phyloP scores from a whole-genome alignment of 2,797 vertebrate genomes.

The Pagetopsis macropterus region DNA sequence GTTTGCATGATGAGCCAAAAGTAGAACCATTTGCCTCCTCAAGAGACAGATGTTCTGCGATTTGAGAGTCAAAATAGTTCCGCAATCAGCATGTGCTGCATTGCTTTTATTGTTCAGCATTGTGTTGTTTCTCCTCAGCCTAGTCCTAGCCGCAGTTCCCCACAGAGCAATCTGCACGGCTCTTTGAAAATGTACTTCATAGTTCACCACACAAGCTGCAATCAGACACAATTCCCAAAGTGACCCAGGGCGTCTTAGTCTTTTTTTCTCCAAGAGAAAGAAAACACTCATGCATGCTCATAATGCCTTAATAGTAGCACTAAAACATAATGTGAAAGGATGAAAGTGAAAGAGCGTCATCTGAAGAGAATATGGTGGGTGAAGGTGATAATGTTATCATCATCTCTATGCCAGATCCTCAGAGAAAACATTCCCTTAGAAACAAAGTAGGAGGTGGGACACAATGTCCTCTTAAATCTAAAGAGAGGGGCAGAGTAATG shows the following conservation, averaged over 20 bases:
- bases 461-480: conserved; percentile 47
- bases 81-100: conserved; percentile 21
- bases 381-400: conserved; percentile 79
- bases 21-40: conserved; percentile 6
- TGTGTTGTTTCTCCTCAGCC: conserved; percentile 46
- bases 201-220: conserved; percentile 75
- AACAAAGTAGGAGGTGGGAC: conserved; percentile 61
- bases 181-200: conserved; percentile 73
- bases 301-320: conserved; percentile 68
- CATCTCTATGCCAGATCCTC: conserved; percentile 69
- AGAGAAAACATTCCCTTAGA: conserved; percentile 64
- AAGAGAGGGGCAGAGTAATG: conserved; percentile 10
- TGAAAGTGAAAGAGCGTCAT: conserved; percentile 62
- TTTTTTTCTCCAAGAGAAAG: conserved; percentile 46
- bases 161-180: conserved; percentile 49
- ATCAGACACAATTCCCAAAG: conserved; percentile 75
- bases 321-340: conserved; percentile 75
- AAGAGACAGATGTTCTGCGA: conserved; percentile 28
- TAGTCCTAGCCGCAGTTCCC: conserved; percentile 44
- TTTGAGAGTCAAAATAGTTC: conserved; percentile 43
- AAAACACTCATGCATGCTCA: conserved; percentile 62
- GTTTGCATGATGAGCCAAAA: conserved; percentile 5
- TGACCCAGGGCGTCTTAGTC: conserved; percentile 57
- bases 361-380: conserved; percentile 57
- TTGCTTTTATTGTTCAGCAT: conserved; percentile 40